Evolutionary conservation across 2,113 vertebrate species (phyloP), one percentile per base, ranked within the genome.

Genomic region (Bagarius yarrelli): DNA sequence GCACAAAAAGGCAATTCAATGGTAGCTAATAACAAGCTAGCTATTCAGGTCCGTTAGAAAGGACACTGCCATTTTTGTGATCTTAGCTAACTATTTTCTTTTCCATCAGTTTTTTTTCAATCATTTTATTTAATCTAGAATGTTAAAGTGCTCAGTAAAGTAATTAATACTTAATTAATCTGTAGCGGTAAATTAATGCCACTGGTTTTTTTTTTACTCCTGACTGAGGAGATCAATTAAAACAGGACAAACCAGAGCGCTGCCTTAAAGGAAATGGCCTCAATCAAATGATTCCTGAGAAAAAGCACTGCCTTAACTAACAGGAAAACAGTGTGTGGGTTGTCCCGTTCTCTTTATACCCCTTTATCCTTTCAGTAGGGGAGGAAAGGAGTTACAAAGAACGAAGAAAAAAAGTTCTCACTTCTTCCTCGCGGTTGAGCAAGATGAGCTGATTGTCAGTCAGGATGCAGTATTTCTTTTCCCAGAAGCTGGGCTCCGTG

Each of bases 381-480:
- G 21, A 80, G 79, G 78, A 66, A 83, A 53, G 52, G 47, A 70
- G 47, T 47, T 44, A 32, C 36, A 70, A 75, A 66, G 52, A 80
- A 66, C 52, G 77, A 47, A 78, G 53, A 34, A 13, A 50, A 18
- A 50, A 56, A 56, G 13, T n/a, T 64, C 93, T 92, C 63, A 97
- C 96, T 95, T 98, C 96, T 25, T 97, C 95, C 60, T 98, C 96
- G 84, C 88, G 94, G 94, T 94, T 94, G 81, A 99, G 92, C 90
- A 98, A 92, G 83, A 99, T 93, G 75, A 99, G 92, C 91, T 98
- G 97, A 91, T 92, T 96, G 91, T 98, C 96, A 0, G 96, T 98
- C 87, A 99, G 94, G 88, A 99, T 93, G 90, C 96, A 98, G 88
- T 95, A 95, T 76, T 95, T 97, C 87, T 95, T 94, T 81, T 96